Conservation (phyloP, 2,888 invertebrate genomes). For the Caprella mutica region DNA sequence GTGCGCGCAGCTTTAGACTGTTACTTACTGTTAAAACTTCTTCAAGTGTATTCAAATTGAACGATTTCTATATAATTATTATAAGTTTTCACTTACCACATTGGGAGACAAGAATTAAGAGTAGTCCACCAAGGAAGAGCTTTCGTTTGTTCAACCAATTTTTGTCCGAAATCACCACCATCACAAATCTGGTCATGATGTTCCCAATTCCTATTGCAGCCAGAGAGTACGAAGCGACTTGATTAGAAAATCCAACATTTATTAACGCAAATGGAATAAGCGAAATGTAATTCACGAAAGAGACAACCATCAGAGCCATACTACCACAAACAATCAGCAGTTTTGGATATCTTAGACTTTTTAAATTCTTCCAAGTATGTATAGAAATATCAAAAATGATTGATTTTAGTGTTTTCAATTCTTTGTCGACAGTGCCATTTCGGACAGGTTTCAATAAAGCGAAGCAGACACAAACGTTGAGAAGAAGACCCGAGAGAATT, state of each 20-base stretch:
- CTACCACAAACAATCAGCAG: background rate
- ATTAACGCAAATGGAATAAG: constrained; percentile 12
- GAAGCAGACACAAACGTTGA: constrained; percentile 15
- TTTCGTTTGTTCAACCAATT: constrained; percentile 15
- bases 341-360: background rate
- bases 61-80: too few relatives aligned
- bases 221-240: constrained; percentile 17
- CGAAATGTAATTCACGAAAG: background rate
- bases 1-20: too few relatives aligned
- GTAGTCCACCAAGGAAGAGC: constrained; percentile 11
- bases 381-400: background rate
- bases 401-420: too few relatives aligned
- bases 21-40: too few relatives aligned
- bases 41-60: too few relatives aligned
- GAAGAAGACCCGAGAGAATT: constrained; percentile 16
- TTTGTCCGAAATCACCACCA: constrained; percentile 11
- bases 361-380: background rate
- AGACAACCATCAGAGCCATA: background rate
- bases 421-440: too few relatives aligned
- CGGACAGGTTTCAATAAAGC: constrained; percentile 22
- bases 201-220: constrained; percentile 18
- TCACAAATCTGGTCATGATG: constrained; percentile 8
- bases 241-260: constrained; percentile 12
- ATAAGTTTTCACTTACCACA: too few relatives aligned
- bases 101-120: too few relatives aligned